Percentiles rank a stretch among this genome's conserved stretches.
Conservation (phyloP, 2,888 invertebrate species). For the Megaustenia siamemsis region DNA sequence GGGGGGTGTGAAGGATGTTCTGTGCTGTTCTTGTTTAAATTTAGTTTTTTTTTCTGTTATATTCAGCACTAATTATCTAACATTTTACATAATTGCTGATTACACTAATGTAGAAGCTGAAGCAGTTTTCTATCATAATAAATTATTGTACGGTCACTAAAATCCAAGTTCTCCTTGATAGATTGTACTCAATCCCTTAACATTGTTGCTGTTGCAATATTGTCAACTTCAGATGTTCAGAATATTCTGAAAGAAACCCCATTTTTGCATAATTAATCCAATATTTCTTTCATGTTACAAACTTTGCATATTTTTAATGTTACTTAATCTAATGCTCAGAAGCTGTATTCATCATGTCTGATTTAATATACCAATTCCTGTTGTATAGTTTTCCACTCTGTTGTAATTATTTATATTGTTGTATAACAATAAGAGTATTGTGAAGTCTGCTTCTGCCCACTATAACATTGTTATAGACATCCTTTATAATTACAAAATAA, state of each 20-base stretch:
- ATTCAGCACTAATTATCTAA: background rate
- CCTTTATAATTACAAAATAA: too few species aligned
- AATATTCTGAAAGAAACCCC: background rate
- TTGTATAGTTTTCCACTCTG: background rate
- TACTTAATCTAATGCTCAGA: too few species aligned
- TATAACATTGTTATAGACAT: too few species aligned
- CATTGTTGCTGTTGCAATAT: background rate
- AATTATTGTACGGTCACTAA: background rate
- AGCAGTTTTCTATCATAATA: background rate
- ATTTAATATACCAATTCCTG: too few species aligned
- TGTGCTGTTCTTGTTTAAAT: background rate
- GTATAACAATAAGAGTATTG: background rate
- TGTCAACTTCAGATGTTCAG: background rate
- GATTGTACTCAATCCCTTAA: background rate
- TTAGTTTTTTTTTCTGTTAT: background rate
- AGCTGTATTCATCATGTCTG: background rate
- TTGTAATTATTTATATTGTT: background rate
- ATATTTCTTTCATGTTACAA: background rate
- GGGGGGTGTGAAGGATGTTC: background rate
- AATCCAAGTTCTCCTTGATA: background rate
- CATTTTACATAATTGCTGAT: background rate
- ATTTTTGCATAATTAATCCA: conserved; percentile 24
- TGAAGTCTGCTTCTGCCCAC: too few species aligned
- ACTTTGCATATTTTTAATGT: conserved; percentile 13
- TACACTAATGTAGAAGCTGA: background rate